Conservation (phyloP, 2,888 invertebrate species). For the Mesoligia furuncula region DNA sequence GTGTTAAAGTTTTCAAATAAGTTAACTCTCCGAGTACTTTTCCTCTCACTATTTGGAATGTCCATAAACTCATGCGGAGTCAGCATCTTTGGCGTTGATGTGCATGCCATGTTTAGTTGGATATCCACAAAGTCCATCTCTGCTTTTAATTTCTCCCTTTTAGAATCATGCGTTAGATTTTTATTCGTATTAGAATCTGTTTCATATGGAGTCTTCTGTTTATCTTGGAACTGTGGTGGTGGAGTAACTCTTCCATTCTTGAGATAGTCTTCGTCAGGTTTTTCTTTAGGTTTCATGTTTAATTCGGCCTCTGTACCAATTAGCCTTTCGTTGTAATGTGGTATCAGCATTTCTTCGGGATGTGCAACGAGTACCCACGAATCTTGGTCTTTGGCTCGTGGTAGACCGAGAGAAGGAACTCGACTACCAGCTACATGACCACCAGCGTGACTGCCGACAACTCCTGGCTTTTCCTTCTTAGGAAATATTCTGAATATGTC, state of each 20-base stretch:
- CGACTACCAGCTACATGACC: slow-evolving; percentile 83
- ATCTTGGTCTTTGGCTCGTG: slow-evolving; percentile 81
- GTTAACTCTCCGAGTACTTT: slow-evolving; percentile 79
- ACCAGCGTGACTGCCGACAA: slow-evolving; percentile 81
- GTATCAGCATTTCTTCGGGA: slow-evolving; percentile 85
- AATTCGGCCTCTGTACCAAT: slow-evolving; percentile 77
- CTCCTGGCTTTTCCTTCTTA: slow-evolving; percentile 82
- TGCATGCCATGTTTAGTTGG: slow-evolving; percentile 86
- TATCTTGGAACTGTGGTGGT: slow-evolving; percentile 88
- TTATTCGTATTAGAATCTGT: slow-evolving; percentile 75
- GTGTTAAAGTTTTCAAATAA: slow-evolving; percentile 84
- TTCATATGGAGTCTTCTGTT: slow-evolving; percentile 80
- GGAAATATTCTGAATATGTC: slow-evolving; percentile 85
- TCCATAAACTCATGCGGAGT: slow-evolving; percentile 85
- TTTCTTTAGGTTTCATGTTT: slow-evolving; percentile 74
- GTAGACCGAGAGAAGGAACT: slow-evolving; percentile 86
- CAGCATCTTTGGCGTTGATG: slow-evolving; percentile 88
- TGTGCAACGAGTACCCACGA: slow-evolving; percentile 87
- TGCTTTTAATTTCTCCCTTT: slow-evolving; percentile 88
- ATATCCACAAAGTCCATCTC: slow-evolving; percentile 83
- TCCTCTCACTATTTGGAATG: slow-evolving; percentile 76
- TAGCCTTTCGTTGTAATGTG: slow-evolving; percentile 85
- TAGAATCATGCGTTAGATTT: slow-evolving; percentile 84
- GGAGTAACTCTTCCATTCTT: slow-evolving; percentile 83
- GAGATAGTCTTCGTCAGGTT: slow-evolving; percentile 71